Evolutionary conservation across 2,113 vertebrate species (phyloP).

Genomic region (Podarcis raffonei): DNA sequence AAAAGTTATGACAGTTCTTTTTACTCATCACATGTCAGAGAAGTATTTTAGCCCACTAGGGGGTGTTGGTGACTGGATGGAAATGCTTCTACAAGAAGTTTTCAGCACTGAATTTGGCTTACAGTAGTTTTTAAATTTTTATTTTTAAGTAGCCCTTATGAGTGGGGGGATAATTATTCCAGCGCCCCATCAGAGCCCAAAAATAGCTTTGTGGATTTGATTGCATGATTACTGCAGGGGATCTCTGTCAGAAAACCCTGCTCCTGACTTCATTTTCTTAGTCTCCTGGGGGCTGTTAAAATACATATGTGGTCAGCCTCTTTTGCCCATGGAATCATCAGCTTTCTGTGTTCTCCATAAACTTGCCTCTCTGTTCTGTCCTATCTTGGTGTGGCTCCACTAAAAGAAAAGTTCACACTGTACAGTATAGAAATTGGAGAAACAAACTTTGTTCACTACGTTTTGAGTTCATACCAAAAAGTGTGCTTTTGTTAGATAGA

Average conservation of each 20-base stretch:
- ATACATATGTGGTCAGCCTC: background rate
- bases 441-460: conserved; percentile 40
- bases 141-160: background rate
- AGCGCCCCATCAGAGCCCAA: rapidly evolving
- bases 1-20: background rate
- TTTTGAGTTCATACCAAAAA: conserved; percentile 38
- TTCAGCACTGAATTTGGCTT: background rate
- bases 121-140: background rate
- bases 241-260: background rate
- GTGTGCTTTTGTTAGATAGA: conserved; percentile 35
- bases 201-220: conserved; percentile 3
- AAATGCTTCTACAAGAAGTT: background rate
- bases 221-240: rapidly evolving
- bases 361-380: background rate
- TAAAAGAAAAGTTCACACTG: conserved; percentile 11
- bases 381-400: conserved; percentile 16
- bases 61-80: conserved; percentile 49
- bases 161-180: background rate
- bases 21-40: background rate
- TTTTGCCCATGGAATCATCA: background rate
- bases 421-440: conserved; percentile 45
- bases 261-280: background rate
- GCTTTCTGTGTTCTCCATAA: conserved; percentile 2
- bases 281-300: background rate
- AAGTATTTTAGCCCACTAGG: conserved; percentile 41